These are phyloP conservation scores for Trichechus manatus DNA, from an alignment of 2,113 vertebrate genomes.

Conservation along the genomic window DNA sequence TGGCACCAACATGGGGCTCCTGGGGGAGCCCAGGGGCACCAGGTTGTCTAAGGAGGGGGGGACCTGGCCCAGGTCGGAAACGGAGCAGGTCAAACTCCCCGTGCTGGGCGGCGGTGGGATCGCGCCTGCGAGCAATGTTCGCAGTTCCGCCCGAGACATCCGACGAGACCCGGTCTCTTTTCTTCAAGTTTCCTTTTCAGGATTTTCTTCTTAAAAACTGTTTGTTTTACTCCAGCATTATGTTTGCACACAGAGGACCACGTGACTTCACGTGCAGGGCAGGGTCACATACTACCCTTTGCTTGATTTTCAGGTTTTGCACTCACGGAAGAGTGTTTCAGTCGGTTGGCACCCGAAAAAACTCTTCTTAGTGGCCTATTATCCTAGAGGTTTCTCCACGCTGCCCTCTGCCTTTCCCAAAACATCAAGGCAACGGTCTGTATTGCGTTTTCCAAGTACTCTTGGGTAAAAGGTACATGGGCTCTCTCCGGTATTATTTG, in stretches of 20 bases:
- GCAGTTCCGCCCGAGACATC: neutral
- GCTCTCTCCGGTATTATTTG: neutral
- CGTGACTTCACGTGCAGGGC: neutral
- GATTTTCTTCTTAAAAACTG: neutral
- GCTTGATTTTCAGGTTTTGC: neutral
- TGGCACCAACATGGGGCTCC: constrained; percentile 1
- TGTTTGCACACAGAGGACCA: neutral
- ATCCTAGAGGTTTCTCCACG: neutral
- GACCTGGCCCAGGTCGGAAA: constrained; percentile 47
- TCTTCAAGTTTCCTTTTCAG: neutral
- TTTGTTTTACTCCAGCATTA: neutral
- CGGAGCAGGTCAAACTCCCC: constrained; percentile 54
- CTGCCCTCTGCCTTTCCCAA: neutral
- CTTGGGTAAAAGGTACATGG: neutral
- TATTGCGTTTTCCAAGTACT: neutral
- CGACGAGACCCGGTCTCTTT: constrained; percentile 40
- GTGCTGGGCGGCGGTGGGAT: constrained; percentile 22
- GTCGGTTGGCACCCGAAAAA: neutral
- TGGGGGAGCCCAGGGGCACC: neutral
- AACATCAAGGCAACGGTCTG: neutral
- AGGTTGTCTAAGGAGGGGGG: constrained; percentile 57
- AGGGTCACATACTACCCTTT: too few relatives aligned
- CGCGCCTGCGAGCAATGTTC: neutral
- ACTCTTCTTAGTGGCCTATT: neutral
- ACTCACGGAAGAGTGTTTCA: neutral